Percentiles rank a stretch among this genome's conserved stretches.
These are phyloP conservation scores for Odontothrips loti DNA, from an alignment of 2,888 invertebrate genomes.

Conservation along the genomic window DNA sequence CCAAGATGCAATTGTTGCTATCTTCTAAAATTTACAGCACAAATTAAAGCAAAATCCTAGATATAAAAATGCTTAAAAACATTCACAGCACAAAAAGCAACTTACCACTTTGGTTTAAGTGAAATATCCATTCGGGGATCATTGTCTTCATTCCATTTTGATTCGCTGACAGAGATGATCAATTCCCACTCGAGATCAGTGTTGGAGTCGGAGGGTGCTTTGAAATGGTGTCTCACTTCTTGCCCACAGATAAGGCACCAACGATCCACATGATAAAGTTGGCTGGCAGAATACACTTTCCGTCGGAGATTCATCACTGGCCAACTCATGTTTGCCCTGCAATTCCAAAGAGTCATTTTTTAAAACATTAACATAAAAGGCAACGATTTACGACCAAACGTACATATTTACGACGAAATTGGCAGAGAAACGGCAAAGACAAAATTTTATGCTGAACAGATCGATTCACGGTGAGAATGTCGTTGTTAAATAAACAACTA, in stretches of 20 bases:
- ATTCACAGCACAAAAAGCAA: not conserved
- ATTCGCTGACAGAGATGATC: not conserved
- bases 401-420: too few relatives aligned
- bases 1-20: not conserved
- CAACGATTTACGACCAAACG: too few relatives aligned
- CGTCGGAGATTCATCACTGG: not conserved
- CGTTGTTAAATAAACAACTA: not conserved
- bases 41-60: too few relatives aligned
- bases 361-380: too few relatives aligned
- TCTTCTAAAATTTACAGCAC: too few relatives aligned
- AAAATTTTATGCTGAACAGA: too few relatives aligned
- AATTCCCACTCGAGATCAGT: not conserved
- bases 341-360: not conserved
- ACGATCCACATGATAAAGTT: not conserved
- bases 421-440: too few relatives aligned
- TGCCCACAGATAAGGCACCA: not conserved
- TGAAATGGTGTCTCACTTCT: not conserved
- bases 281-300: not conserved
- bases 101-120: not conserved
- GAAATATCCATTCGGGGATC: not conserved
- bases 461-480: not conserved
- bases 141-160: not conserved
- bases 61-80: too few relatives aligned
- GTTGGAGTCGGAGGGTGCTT: not conserved
- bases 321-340: not conserved